These are phyloP conservation scores for Agrotis exclamationis DNA, from an alignment of 2,888 invertebrate species.

Conservation along the genomic window DNA sequence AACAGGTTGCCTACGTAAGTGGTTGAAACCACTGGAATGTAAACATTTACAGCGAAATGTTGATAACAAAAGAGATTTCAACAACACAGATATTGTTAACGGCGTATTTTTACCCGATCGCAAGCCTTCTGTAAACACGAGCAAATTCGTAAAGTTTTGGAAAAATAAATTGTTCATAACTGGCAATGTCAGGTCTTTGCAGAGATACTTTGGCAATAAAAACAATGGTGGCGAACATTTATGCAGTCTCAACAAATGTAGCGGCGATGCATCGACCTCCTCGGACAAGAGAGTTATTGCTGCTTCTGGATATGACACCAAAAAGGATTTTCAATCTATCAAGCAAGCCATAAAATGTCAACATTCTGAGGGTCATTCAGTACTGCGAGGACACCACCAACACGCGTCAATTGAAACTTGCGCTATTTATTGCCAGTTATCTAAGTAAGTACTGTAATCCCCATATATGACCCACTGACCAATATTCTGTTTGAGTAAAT, in stretches of 20 bases:
- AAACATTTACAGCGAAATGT: slow-evolving; percentile 88
- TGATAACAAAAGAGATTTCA: slow-evolving; percentile 86
- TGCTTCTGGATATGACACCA: slow-evolving; percentile 72
- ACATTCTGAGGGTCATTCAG: slow-evolving; percentile 86
- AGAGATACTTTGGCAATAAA: slow-evolving; percentile 86
- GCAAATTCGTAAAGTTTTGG: slow-evolving; percentile 88
- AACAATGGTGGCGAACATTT: slow-evolving; percentile 79
- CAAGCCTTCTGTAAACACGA: slow-evolving; percentile 81
- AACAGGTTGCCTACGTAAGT: slow-evolving; percentile 87
- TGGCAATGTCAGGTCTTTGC: slow-evolving; percentile 86
- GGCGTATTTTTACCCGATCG: slow-evolving; percentile 85
- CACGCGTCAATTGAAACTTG: slow-evolving; percentile 87
- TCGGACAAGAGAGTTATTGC: slow-evolving; percentile 74
- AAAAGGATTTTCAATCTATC: slow-evolving; percentile 77
- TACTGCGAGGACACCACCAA: slow-evolving; percentile 86
- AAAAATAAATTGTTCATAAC: slow-evolving; percentile 87
- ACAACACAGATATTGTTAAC: slow-evolving; percentile 84
- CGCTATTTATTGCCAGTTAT: slow-evolving; percentile 88
- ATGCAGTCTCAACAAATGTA: slow-evolving; percentile 77
- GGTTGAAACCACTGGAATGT: slow-evolving; percentile 89
- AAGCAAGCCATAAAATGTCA: slow-evolving; percentile 83
- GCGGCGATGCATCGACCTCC: slow-evolving; percentile 78
- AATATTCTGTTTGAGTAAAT: neutral
- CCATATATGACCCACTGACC: too few species aligned
- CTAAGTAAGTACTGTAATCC: slow-evolving; percentile 79